Evolutionary conservation across 2,113 vertebrate genomes (phyloP).

Genomic region (Takifugu bimaculatus): DNA sequence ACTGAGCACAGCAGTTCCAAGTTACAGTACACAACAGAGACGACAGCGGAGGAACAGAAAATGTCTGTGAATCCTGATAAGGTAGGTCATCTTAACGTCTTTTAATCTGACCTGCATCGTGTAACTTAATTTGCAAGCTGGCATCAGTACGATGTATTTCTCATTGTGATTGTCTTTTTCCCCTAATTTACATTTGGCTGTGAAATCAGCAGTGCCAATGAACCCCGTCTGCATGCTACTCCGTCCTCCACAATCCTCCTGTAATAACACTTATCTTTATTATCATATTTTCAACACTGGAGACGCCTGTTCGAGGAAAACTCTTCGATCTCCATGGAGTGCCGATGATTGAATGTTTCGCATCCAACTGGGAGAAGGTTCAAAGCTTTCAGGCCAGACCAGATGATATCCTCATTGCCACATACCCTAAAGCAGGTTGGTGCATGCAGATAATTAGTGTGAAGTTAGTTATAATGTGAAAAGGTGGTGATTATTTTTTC

Average conservation of each 20-base stretch:
- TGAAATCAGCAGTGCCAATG: too few relatives aligned
- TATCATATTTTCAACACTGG: slow-evolving; percentile 10
- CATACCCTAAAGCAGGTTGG: slow-evolving; percentile 82
- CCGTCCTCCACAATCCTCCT: too few relatives aligned
- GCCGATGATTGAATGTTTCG: slow-evolving; percentile 48
- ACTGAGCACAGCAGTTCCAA: too few relatives aligned
- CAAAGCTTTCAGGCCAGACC: slow-evolving; percentile 74
- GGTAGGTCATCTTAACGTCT: too few relatives aligned
- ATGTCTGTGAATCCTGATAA: background rate
- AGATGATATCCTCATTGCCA: slow-evolving; percentile 77
- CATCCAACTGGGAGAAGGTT: slow-evolving; percentile 75
- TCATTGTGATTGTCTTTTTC: too few relatives aligned
- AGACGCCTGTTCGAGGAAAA: slow-evolving; percentile 11
- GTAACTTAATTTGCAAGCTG: too few relatives aligned
- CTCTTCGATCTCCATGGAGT: slow-evolving; percentile 70
- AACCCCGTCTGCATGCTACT: too few relatives aligned
- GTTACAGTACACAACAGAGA: too few relatives aligned
- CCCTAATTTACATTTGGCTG: too few relatives aligned
- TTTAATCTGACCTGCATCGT: too few relatives aligned
- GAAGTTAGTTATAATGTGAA: background rate
- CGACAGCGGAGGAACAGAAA: background rate
- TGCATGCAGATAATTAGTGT: background rate
- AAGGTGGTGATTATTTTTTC: background rate
- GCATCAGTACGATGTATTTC: too few relatives aligned
- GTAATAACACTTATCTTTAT: too few relatives aligned